Evolutionary conservation across 2,888 invertebrate species (phyloP), one percentile per base, ranked within the genome.

Genomic region (Liposcelis brunnea): DNA sequence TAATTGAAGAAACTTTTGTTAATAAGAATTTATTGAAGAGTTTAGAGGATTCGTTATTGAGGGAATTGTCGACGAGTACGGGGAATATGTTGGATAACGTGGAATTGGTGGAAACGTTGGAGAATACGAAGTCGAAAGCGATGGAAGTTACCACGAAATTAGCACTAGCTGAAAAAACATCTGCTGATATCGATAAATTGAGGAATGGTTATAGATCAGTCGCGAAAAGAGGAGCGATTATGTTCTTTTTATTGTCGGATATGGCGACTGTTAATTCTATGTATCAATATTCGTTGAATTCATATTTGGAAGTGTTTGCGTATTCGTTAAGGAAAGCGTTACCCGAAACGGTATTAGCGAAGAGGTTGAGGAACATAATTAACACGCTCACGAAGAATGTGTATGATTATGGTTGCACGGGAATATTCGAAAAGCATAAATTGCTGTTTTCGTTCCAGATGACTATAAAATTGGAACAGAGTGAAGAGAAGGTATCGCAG

Each of bases 21-120:
- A 90, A 91, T 62, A 87, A 87, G 59, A 80, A 77, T 54, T 63
- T 89, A 2, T 66, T 93, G 43, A 80, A 84, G 46, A 77, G 82
- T 37, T 65, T 93, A 0, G 91, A 93, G 58, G 85, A 91, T 59
- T 85, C 85, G 0, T 63, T 93, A 44, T 67, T 93, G 2, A 64
- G 81, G 40, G 89, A 91, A 58, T 66, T 93, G 53, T 80, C 89
- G 2, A 82, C 81, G 0, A 85, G 86, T 0, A 78, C 82, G 1
- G 91, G 90, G 12, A 90, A 89, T 63, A 91, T 93, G 87, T 64
- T 93, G 56, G 91, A 93, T 58, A 91, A 93, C 54, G 76, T 79
- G 0, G 90, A 91, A 54, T 67, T 91, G 7, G 75, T 93, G 12
- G 68, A 77, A 49, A 90, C 89, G 0, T 64, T 93, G 44, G 91